These are phyloP conservation scores for Eupithecia vulgata DNA, from an alignment of 2,888 invertebrate genomes.

Conservation along the genomic window DNA sequence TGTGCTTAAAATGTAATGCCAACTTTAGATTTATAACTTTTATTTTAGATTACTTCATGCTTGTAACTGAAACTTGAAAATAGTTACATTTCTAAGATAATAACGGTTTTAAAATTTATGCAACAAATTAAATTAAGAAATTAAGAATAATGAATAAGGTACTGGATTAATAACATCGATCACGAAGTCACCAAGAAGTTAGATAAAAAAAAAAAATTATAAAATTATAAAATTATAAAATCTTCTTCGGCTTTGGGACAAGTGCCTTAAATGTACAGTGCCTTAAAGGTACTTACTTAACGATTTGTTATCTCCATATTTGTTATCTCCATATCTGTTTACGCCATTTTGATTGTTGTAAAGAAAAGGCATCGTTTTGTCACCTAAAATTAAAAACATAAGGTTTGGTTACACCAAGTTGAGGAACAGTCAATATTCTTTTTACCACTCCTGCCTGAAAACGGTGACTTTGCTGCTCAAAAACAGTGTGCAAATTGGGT, in stretches of 20 bases:
- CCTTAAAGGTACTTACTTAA: slow-evolving; percentile 55
- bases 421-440: neutral
- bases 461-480: too few relatives aligned
- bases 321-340: slow-evolving; percentile 67
- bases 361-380: slow-evolving; percentile 58
- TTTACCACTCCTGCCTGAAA: too few relatives aligned
- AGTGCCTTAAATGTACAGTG: neutral
- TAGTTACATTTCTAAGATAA: neutral
- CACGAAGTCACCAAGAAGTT: neutral
- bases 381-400: slow-evolving; percentile 52
- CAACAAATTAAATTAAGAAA: neutral
- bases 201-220: neutral
- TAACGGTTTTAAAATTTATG: neutral
- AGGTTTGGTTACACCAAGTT: neutral
- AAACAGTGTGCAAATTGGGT: too few relatives aligned
- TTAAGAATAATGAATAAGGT: neutral
- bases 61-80: neutral
- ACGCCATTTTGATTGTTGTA: slow-evolving; percentile 58
- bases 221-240: too few relatives aligned
- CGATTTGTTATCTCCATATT: slow-evolving; percentile 73
- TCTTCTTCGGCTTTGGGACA: neutral
- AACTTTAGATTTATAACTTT: neutral
- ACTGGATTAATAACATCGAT: neutral
- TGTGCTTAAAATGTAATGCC: neutral
- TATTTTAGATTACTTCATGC: neutral